phyloP scores from a whole-genome alignment of 1,140 invertebrate species.

The Bombus balteatus region DNA sequence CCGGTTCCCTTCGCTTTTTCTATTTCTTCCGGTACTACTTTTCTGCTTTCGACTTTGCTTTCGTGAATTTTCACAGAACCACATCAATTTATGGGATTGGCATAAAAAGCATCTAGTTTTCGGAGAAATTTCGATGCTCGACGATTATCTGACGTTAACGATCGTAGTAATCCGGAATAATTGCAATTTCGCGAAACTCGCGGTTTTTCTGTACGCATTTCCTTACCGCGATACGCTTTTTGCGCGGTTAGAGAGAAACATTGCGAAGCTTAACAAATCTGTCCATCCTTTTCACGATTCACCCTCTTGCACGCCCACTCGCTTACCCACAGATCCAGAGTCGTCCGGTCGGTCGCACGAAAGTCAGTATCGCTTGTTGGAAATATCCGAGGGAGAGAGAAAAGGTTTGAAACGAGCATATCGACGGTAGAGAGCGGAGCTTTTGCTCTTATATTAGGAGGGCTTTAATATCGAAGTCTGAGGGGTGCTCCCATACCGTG shows the following conservation, averaged over 20 bases:
- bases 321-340: conserved; percentile 48
- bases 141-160: too few relatives aligned
- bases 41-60: too few relatives aligned
- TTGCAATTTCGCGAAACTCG: too few relatives aligned
- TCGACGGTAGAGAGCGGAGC: conserved; percentile 71
- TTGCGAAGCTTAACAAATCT: background rate
- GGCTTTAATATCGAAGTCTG: conserved; percentile 79
- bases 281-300: conserved; percentile 26
- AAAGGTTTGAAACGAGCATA: conserved; percentile 67
- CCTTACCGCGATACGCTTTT: background rate
- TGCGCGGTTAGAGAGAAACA: background rate
- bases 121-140: too few relatives aligned
- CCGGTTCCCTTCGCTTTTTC: background rate
- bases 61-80: too few relatives aligned
- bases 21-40: conserved; percentile 5
- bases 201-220: background rate
- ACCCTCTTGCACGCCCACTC: conserved; percentile 37
- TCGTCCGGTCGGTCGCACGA: conserved; percentile 36
- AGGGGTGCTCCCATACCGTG: conserved; percentile 77
- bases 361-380: conserved; percentile 56
- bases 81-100: fast-evolving
- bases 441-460: conserved; percentile 80
- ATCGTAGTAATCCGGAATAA: too few relatives aligned
- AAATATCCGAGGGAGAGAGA: conserved; percentile 36
- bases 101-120: too few relatives aligned